A percentile compares a stretch with the other conserved stretches of the same genome.
phyloP scores from a whole-genome alignment of 2,797 vertebrate genomes.

The Onychomys arenicola region DNA sequence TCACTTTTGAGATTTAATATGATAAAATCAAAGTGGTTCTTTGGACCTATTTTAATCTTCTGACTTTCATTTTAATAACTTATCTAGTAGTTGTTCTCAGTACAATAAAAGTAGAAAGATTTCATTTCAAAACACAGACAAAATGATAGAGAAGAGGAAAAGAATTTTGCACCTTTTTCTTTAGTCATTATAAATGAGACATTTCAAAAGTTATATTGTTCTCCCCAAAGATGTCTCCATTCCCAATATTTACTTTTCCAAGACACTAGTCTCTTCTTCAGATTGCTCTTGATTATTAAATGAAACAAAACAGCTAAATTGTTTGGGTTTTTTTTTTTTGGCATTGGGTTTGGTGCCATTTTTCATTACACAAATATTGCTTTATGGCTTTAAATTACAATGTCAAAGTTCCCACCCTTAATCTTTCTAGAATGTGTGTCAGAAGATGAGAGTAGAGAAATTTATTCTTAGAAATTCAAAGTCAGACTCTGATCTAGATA shows the following conservation, averaged over 20 bases:
- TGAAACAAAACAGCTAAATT: conserved; percentile 48
- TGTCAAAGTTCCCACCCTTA: neutral
- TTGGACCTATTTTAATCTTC: conserved; percentile 38
- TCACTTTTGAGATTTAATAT: conserved; percentile 13
- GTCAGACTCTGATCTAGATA: conserved; percentile 30
- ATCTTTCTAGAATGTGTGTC: conserved; percentile 46
- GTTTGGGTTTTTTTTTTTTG: conserved; percentile 31
- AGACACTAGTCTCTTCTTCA: neutral
- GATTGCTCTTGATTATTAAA: conserved; percentile 36
- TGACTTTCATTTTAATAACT: conserved; percentile 52
- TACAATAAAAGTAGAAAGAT: conserved; percentile 7
- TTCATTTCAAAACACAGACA: conserved; percentile 53
- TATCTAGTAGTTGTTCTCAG: conserved; percentile 23
- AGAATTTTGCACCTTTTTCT: neutral
- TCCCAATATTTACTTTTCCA: conserved; percentile 6
- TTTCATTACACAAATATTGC: conserved; percentile 40
- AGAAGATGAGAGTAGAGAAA: neutral
- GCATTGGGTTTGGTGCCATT: conserved; percentile 27
- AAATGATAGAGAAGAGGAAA: conserved; percentile 29
- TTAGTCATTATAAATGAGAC: neutral
- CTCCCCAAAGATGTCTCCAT: conserved; percentile 12
- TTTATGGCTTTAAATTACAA: conserved; percentile 56
- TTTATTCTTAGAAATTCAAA: neutral
- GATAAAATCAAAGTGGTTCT: conserved; percentile 44
- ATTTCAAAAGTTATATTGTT: neutral